Evolutionary conservation across 1,140 invertebrate species (phyloP).

Genomic region (Pachypeltis micranthus): DNA sequence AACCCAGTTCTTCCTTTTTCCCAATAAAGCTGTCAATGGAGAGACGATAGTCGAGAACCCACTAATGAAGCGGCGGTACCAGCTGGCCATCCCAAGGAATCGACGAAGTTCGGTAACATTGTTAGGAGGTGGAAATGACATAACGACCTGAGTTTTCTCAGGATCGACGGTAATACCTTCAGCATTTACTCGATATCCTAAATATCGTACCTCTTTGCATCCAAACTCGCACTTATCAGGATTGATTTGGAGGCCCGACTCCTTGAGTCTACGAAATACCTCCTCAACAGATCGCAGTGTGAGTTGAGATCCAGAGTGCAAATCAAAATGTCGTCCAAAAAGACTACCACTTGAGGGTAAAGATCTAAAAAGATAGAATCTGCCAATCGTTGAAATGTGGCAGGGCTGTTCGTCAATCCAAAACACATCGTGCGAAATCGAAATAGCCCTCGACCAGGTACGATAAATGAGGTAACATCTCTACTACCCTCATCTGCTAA

Average conservation of each 20-base stretch:
- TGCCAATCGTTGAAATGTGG: constrained; percentile 14
- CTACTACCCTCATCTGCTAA: constrained; percentile 13
- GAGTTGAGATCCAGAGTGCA: not conserved
- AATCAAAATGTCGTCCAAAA: too few species aligned
- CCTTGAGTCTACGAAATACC: not conserved
- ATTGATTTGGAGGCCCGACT: not conserved
- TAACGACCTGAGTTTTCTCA: constrained; percentile 17
- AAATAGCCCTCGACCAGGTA: constrained; percentile 20
- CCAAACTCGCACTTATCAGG: too few species aligned
- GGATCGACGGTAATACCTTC: constrained; percentile 1
- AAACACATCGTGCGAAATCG: constrained; percentile 31
- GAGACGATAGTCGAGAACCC: constrained; percentile 34
- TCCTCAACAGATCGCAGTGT: not conserved
- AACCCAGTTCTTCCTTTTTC: constrained; percentile 25
- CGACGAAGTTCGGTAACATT: too few species aligned
- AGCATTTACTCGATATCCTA: too few species aligned
- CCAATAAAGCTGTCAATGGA: constrained; percentile 29
- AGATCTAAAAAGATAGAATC: constrained; percentile 6
- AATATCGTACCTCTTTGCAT: not conserved
- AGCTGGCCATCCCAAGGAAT: constrained; percentile 37
- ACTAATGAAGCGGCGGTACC: constrained; percentile 35
- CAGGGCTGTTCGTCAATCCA: too few species aligned
- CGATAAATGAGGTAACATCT: too few species aligned
- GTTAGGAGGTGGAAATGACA: constrained; percentile 28
- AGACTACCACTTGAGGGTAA: too few species aligned